Evolutionary conservation across 2,797 vertebrate genomes (phyloP).

Genomic region (Fistularia commersonii): DNA sequence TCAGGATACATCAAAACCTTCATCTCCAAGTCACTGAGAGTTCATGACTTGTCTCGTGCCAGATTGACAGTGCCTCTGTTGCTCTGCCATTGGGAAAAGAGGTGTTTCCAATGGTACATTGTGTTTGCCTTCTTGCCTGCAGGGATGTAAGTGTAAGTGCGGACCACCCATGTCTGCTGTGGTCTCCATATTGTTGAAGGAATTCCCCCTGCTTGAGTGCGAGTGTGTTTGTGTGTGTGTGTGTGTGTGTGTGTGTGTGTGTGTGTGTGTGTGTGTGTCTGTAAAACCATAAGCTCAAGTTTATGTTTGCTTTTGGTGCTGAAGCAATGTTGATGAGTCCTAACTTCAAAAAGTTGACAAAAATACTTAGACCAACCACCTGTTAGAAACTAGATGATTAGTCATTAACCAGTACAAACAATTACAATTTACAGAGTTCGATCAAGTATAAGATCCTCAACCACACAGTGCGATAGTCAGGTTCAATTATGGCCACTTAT

Average conservation of each 20-base stretch:
- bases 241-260: conserved; percentile 17
- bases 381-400: neutral
- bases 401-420: too few relatives aligned
- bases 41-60: conserved; percentile 35
- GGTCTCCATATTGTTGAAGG: conserved; percentile 53
- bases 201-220: conserved; percentile 50
- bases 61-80: conserved; percentile 46
- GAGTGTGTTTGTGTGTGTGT: conserved; percentile 18
- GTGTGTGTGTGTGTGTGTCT: conserved; percentile 14
- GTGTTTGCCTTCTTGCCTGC: conserved; percentile 64
- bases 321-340: conserved; percentile 29
- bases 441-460: too few relatives aligned
- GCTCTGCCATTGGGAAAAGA: conserved; percentile 37
- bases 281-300: conserved; percentile 31
- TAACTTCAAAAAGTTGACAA: conserved; percentile 13
- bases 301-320: conserved; percentile 38
- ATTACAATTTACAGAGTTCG: too few relatives aligned
- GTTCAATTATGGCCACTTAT: too few relatives aligned
- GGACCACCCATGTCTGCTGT: conserved; percentile 76
- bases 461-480: too few relatives aligned
- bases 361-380: neutral
- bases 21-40: conserved; percentile 22
- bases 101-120: conserved; percentile 64
- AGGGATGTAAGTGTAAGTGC: conserved; percentile 67
- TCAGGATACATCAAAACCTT: conserved; percentile 1